phyloP scores from a whole-genome alignment of 2,888 invertebrate species.

The Tholera decimalis region DNA sequence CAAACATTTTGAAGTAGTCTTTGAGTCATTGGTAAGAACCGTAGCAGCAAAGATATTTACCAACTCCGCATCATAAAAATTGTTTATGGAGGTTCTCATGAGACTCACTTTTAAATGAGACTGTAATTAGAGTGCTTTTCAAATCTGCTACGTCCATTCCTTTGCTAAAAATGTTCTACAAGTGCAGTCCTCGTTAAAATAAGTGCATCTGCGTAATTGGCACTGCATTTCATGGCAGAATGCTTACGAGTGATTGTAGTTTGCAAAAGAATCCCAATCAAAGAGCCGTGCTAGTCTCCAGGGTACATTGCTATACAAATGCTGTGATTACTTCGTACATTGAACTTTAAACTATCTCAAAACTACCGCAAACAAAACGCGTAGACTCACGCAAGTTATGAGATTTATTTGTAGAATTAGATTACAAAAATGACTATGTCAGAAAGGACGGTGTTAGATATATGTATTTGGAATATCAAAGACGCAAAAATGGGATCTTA shows the following conservation, averaged over 20 bases:
- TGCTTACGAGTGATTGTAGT: constrained; percentile 57
- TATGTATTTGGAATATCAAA: constrained; percentile 23
- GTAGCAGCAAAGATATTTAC: background rate
- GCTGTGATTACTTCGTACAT: constrained; percentile 49
- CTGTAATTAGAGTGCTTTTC: constrained; percentile 44
- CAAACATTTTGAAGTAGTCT: background rate
- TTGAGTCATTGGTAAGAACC: background rate
- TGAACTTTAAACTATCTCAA: constrained; percentile 34
- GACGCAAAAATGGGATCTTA: constrained; percentile 31
- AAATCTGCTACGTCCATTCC: constrained; percentile 30
- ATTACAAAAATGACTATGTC: constrained; percentile 28
- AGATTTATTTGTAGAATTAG: constrained; percentile 38
- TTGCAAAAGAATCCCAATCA: constrained; percentile 63
- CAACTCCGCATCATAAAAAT: background rate
- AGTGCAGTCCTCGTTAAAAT: constrained; percentile 52
- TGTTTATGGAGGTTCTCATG: background rate
- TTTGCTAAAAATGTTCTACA: constrained; percentile 36
- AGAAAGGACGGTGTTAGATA: constrained; percentile 18
- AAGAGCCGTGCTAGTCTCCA: constrained; percentile 37
- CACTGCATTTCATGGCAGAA: constrained; percentile 59
- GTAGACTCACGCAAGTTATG: background rate
- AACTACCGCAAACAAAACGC: constrained; percentile 21
- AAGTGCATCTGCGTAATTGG: constrained; percentile 65
- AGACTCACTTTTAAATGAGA: constrained; percentile 9
- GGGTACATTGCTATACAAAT: constrained; percentile 54